phyloP scores from a whole-genome alignment of 2,797 vertebrate species.

The Argya squamiceps region DNA sequence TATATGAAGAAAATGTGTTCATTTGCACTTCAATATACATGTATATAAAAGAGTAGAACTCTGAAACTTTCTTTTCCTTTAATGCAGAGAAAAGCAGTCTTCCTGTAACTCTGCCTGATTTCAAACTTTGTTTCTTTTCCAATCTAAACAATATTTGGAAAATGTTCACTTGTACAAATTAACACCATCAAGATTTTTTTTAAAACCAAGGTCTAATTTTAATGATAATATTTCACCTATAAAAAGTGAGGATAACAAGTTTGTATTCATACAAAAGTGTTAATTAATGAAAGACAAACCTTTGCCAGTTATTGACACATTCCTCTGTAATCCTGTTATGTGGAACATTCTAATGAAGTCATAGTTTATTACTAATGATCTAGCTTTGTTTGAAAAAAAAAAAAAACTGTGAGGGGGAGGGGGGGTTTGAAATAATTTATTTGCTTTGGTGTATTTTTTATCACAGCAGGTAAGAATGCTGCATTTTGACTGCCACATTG shows the following conservation, averaged over 20 bases:
- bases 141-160: slow-evolving; percentile 41
- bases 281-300: slow-evolving; percentile 91
- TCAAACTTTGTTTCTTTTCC: background rate
- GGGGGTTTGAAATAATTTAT: slow-evolving; percentile 83
- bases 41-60: background rate
- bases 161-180: slow-evolving; percentile 56
- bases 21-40: background rate
- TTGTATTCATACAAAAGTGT: slow-evolving; percentile 86
- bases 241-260: slow-evolving; percentile 80
- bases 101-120: background rate
- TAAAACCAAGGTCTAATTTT: slow-evolving; percentile 71
- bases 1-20: background rate
- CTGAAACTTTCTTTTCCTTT: background rate
- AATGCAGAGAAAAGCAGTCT: background rate
- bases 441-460: slow-evolving; percentile 83
- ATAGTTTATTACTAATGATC: slow-evolving; percentile 79
- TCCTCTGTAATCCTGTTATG: slow-evolving; percentile 81
- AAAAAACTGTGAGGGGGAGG: slow-evolving; percentile 44
- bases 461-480: slow-evolving; percentile 84
- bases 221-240: slow-evolving; percentile 83
- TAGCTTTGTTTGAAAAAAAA: slow-evolving; percentile 64
- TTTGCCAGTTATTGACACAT: slow-evolving; percentile 83
- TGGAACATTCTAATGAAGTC: slow-evolving; percentile 80
- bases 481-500: slow-evolving; percentile 75
- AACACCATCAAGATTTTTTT: slow-evolving; percentile 56